Evolutionary conservation across 2,113 vertebrate genomes (phyloP).

Genomic region (Sinocyclocheilus anshuiensis): DNA sequence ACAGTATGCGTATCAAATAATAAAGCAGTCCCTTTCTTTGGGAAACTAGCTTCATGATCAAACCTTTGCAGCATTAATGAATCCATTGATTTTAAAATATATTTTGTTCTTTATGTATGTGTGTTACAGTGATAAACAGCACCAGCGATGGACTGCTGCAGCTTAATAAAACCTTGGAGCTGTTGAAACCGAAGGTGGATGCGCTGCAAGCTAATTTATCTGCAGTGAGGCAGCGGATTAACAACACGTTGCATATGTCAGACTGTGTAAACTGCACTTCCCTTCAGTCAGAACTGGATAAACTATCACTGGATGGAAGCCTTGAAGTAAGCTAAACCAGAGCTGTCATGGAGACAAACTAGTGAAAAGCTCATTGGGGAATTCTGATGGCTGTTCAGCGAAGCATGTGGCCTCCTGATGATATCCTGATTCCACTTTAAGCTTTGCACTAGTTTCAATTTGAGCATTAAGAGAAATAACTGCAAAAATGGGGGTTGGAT

Average conservation of each 20-base stretch:
- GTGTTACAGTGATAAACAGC: constrained; percentile 58
- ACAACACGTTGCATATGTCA: constrained; percentile 58
- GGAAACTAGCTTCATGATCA: neutral
- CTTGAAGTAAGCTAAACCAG: constrained; percentile 67
- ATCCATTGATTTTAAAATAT: neutral
- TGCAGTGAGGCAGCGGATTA: constrained; percentile 53
- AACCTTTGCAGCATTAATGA: constrained; percentile 1
- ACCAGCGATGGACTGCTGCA: constrained; percentile 47
- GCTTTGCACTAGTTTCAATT: neutral
- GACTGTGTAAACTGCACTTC: neutral
- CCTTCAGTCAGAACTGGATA: neutral
- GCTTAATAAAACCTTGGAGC: constrained; percentile 53
- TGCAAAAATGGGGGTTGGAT: neutral
- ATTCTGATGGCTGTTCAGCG: constrained; percentile 24
- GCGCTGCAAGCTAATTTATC: constrained; percentile 60
- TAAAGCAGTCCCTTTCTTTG: neutral
- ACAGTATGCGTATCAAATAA: neutral
- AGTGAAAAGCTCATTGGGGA: constrained; percentile 12
- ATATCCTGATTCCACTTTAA: constrained; percentile 19
- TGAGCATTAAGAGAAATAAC: neutral
- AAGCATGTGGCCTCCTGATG: neutral
- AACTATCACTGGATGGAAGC: constrained; percentile 55
- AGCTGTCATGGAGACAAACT: constrained; percentile 17
- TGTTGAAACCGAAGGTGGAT: constrained; percentile 63
- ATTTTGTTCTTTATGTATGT: neutral